Evolutionary conservation across 92 coral and sea anemone species (phyloP).

Genomic region (Galaxea fascicularis): DNA sequence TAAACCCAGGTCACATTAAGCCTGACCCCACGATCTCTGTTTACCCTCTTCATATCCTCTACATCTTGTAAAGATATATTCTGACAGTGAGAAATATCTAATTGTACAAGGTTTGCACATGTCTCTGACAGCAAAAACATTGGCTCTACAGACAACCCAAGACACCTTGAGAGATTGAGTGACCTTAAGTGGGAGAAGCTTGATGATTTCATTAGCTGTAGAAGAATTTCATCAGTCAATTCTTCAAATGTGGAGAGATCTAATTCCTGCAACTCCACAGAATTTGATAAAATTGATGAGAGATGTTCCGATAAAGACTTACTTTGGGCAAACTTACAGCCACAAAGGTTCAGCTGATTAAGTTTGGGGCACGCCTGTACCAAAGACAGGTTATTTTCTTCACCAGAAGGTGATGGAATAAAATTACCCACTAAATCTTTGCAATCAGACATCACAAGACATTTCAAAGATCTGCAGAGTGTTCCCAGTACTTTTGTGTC

Average conservation of each 20-base stretch:
- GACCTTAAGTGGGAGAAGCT: conserved; percentile 30
- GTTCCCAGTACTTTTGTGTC: conserved; percentile 57
- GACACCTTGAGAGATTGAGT: conserved; percentile 70
- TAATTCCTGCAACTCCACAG: conserved; percentile 45
- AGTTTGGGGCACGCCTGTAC: conserved; percentile 72
- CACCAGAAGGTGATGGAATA: neutral
- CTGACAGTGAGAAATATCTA: conserved; percentile 70
- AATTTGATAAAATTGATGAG: conserved; percentile 45
- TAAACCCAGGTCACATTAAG: conserved; percentile 22
- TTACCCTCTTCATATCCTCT: conserved; percentile 45
- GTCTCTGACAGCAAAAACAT: conserved; percentile 23
- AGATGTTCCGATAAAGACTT: conserved; percentile 68
- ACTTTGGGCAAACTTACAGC: conserved; percentile 52
- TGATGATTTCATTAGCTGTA: conserved; percentile 43
- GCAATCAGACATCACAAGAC: conserved; percentile 68
- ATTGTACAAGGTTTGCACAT: conserved; percentile 50
- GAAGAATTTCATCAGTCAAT: conserved; percentile 48
- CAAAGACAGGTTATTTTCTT: conserved; percentile 30
- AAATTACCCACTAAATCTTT: conserved; percentile 42
- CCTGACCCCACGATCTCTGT: neutral
- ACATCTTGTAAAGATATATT: conserved; percentile 65
- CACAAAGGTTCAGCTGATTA: conserved; percentile 57
- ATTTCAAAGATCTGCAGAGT: conserved; percentile 58
- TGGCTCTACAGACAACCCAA: conserved; percentile 59
- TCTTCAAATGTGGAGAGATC: conserved; percentile 64